A percentile compares a stretch with the other conserved stretches of the same genome.
phyloP scores from a whole-genome alignment of 1,140 invertebrate species.

The Diachasmimorpha longicaudata region DNA sequence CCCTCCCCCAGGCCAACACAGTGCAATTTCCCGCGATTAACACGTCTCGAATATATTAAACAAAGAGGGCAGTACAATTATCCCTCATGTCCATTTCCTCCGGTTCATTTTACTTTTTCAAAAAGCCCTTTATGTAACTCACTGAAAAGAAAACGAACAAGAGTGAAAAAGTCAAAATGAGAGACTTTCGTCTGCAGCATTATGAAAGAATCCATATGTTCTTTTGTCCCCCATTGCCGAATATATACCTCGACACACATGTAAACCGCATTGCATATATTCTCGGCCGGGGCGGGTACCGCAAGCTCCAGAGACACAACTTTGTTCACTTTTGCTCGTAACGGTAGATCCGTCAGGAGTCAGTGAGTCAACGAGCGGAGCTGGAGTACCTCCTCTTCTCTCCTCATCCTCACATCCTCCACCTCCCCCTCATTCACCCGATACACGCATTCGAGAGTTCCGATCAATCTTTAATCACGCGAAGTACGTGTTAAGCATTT shows the following conservation, averaged over 20 bases:
- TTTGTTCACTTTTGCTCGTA: conserved; percentile 57
- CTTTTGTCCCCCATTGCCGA: not conserved
- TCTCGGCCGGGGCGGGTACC: conserved; percentile 36
- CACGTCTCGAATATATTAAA: conserved; percentile 12
- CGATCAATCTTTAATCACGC: conserved; percentile 10
- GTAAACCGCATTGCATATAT: not conserved
- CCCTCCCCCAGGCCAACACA: not conserved
- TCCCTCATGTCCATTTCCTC: conserved; percentile 40
- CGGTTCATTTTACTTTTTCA: no score
- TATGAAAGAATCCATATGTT: conserved; percentile 10
- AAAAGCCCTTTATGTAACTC: no score
- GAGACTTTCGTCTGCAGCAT: not conserved
- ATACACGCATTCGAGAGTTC: not conserved
- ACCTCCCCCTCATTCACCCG: conserved; percentile 26
- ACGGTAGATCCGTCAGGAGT: conserved; percentile 54
- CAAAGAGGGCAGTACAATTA: not conserved
- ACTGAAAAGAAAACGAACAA: not conserved
- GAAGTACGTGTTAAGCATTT: not conserved
- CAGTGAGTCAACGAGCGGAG: conserved; percentile 47
- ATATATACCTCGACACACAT: conserved; percentile 6
- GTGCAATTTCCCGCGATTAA: conserved; percentile 31
- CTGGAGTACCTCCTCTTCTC: conserved; percentile 22
- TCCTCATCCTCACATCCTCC: conserved; percentile 31
- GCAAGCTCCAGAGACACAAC: conserved; percentile 56
- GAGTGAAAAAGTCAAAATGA: not conserved